These are phyloP conservation scores for Echeneis naucrates DNA, from an alignment of 2,797 vertebrate species.

Conservation along the genomic window DNA sequence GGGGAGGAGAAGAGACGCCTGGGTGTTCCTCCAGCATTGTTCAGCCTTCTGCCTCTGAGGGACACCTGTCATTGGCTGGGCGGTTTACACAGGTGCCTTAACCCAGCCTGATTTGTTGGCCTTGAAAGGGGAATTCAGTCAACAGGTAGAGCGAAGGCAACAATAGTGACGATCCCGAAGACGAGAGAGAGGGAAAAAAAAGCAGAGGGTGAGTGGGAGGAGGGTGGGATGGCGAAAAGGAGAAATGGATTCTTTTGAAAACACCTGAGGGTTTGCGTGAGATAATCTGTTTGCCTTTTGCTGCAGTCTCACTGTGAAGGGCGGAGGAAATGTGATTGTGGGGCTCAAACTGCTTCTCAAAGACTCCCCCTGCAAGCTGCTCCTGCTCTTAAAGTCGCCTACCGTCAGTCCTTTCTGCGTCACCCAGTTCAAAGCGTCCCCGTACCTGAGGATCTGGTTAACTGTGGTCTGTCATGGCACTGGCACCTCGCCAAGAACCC, in stretches of 20 bases:
- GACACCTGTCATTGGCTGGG: conserved; percentile 78
- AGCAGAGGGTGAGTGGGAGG: conserved; percentile 34
- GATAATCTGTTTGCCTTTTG: conserved; percentile 78
- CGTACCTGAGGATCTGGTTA: conserved; percentile 22
- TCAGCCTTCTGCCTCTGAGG: conserved; percentile 75
- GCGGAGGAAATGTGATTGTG: conserved; percentile 57
- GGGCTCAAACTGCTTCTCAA: conserved; percentile 49
- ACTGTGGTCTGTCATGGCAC: conserved; percentile 54
- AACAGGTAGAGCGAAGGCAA: conserved; percentile 71
- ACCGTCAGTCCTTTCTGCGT: conserved; percentile 47
- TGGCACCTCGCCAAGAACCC: conserved; percentile 59
- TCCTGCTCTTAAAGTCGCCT: conserved; percentile 34
- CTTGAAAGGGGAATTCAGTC: conserved; percentile 78
- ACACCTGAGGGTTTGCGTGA: conserved; percentile 75
- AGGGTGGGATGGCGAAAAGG: conserved; percentile 45
- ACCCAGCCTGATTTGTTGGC: conserved; percentile 58
- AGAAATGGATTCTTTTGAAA: conserved; percentile 69
- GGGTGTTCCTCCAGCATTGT: conserved; percentile 75
- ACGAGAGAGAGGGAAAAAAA: conserved; percentile 23
- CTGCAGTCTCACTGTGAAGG: conserved; percentile 54
- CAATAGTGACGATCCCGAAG: conserved; percentile 65
- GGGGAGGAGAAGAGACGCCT: conserved; percentile 56
- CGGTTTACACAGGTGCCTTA: conserved; percentile 77
- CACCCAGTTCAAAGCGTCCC: conserved; percentile 40
- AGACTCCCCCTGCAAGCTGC: conserved; percentile 27